Evolutionary conservation across 2,888 invertebrate species (phyloP).

Genomic region (Ophion ellenae): DNA sequence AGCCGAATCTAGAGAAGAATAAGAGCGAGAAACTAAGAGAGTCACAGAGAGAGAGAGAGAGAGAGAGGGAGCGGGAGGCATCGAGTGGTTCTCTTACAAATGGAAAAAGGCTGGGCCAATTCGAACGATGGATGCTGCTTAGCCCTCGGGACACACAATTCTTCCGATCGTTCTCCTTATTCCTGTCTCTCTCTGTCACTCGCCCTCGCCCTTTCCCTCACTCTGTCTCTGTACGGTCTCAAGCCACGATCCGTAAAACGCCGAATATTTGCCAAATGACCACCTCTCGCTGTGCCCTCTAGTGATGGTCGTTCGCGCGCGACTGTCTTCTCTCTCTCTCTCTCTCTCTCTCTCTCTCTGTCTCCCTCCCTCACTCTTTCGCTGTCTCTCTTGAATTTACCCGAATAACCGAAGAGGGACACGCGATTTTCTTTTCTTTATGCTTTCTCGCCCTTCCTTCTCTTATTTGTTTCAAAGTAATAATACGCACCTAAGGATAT

Average conservation of each 20-base stretch:
- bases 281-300: constrained; percentile 63
- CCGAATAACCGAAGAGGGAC: constrained; percentile 45
- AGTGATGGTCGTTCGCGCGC: constrained; percentile 39
- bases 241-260: constrained; percentile 75
- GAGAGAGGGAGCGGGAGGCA: neutral
- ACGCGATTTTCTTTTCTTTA: constrained; percentile 51
- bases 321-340: constrained; percentile 1
- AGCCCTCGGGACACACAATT: constrained; percentile 68
- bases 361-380: too few species aligned
- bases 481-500: constrained; percentile 50
- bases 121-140: constrained; percentile 46
- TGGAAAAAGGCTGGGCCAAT: constrained; percentile 57
- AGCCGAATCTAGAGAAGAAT: constrained; percentile 11
- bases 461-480: constrained; percentile 11
- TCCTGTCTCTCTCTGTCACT: neutral
- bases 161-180: constrained; percentile 55
- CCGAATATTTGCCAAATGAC: constrained; percentile 82
- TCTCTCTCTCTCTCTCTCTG: too few species aligned
- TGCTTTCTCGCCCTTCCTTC: neutral
- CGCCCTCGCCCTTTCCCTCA: neutral
- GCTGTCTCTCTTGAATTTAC: neutral
- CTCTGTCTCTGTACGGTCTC: constrained; percentile 10
- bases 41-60: neutral
- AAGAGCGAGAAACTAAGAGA: too few species aligned
- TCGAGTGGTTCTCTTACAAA: constrained; percentile 47